Evolutionary conservation across 2,113 vertebrate species (phyloP), one percentile per base, ranked within the genome.

Genomic region (Thamnaconus septentrionalis): DNA sequence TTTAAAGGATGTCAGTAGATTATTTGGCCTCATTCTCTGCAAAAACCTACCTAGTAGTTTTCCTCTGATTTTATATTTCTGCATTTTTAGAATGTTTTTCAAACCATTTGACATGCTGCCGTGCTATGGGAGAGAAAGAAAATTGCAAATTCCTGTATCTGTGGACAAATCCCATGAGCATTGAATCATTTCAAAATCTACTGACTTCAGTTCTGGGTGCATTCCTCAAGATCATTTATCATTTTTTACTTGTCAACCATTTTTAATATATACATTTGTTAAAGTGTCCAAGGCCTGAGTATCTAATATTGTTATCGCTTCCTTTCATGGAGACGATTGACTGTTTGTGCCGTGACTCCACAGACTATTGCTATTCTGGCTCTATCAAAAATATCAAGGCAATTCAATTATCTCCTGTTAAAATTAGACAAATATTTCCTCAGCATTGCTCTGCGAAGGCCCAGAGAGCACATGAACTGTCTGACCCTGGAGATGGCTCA

Each of bases 361-460:
- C 18, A 31, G 18, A 31, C 61, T 63, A 5, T 43, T 63, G 76
- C 80, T 73, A 68, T 85, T 83, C 71, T 69, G 43, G 58, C 61
- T 48, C 76, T 48, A 78, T 81, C 72, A 79, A 64, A 88, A 84
- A 85, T 78, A 83, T 85, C 66, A 79, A 75, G 48, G 76, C 74
- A 85, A 79, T 85, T 87, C 71, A 86, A 85, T 90, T 86, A 89
- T 83, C 82, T 70, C 75, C 72, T 66, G 83, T 78, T 88, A 87
- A 87, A 88, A 86, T 89, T 84, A 90, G 86, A 85, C 79, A 85
- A 81, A 87, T 79, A 90, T 85, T 76, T 72, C 66, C 67, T 69
- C 82, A 47, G 75, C 67, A 69, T 75, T 57, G 40, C 72, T 73
- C 53, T 66, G 61, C 58, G 48, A 82, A 77, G 74, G 64, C 61